A percentile compares a stretch with the other conserved stretches of the same genome.
phyloP scores from a whole-genome alignment of 2,797 vertebrate species.

The Sebastes trivittatus region DNA sequence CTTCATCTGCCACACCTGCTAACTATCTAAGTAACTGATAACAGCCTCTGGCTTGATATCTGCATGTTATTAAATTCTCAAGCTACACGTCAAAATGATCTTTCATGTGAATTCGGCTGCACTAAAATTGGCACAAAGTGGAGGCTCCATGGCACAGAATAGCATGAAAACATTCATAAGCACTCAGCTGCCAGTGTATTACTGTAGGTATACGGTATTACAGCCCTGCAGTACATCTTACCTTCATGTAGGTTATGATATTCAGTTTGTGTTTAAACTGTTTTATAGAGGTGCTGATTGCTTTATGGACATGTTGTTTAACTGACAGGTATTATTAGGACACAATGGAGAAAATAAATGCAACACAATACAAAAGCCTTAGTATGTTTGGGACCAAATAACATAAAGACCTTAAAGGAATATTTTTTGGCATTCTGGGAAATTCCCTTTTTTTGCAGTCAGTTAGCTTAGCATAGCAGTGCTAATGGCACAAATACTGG shows the following conservation, averaged over 20 bases:
- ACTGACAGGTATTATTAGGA: not conserved
- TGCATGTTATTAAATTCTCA: not conserved
- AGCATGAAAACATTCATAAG: not conserved
- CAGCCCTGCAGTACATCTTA: not conserved
- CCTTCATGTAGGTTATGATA: not conserved
- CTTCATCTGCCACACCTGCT: accelerated
- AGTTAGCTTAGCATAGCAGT: not conserved
- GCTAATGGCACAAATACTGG: not conserved
- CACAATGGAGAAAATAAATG: not conserved
- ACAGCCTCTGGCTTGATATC: not conserved
- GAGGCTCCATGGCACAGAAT: not conserved
- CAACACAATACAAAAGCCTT: not conserved
- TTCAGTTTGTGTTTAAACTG: not conserved
- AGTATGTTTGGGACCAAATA: too few species aligned
- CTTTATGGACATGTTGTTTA: not conserved
- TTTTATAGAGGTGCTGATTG: not conserved
- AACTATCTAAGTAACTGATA: not conserved
- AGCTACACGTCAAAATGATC: not conserved
- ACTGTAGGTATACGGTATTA: not conserved
- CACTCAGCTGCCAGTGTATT: not conserved
- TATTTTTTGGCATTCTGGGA: not conserved
- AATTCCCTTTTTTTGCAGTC: not conserved
- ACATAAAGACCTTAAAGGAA: not conserved
- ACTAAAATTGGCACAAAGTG: not conserved
- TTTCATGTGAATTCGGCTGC: not conserved